Conservation (phyloP, 2,113 vertebrate genomes). For the Phoenicopterus ruber region DNA sequence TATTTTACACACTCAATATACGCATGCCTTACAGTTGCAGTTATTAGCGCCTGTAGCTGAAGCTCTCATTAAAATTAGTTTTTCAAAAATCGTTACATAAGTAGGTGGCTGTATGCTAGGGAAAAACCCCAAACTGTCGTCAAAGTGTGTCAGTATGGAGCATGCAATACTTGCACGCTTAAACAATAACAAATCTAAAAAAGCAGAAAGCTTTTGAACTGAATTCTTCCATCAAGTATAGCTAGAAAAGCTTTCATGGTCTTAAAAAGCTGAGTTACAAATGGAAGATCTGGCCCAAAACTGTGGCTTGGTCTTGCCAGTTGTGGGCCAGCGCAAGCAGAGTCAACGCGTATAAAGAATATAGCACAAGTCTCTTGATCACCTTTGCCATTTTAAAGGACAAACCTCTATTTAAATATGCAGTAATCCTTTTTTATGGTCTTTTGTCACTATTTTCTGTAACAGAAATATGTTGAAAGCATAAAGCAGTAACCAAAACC, state of each 20-base stretch:
- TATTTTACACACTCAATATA: rapidly evolving
- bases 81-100: background rate
- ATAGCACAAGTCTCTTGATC: background rate
- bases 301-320: too few relatives aligned
- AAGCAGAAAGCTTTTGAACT: background rate
- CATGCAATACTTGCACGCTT: rapidly evolving
- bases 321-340: background rate
- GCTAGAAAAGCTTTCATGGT: too few relatives aligned
- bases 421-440: background rate
- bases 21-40: background rate
- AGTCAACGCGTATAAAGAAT: rapidly evolving
- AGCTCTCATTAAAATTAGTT: background rate
- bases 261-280: background rate
- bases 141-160: rapidly evolving
- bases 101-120: background rate
- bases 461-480: too few relatives aligned
- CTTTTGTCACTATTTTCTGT: background rate
- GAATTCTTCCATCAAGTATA: too few relatives aligned
- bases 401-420: background rate
- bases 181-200: background rate
- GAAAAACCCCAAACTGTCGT: background rate
- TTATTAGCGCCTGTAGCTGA: background rate
- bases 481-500: background rate
- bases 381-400: background rate
- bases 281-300: background rate